These are phyloP conservation scores for Dryobota labecula DNA, from an alignment of 2,888 invertebrate species.

Conservation along the genomic window DNA sequence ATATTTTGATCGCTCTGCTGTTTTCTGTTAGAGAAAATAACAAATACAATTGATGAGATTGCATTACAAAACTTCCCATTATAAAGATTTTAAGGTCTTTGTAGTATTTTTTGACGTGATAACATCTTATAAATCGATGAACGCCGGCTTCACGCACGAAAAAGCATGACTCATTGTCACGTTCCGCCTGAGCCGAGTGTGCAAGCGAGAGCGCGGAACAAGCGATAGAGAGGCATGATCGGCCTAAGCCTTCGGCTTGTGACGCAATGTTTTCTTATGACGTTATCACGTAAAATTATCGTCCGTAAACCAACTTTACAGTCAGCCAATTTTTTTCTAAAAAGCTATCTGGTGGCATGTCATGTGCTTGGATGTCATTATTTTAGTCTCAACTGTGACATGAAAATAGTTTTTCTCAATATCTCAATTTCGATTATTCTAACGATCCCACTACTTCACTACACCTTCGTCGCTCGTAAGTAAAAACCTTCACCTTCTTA, in stretches of 20 bases:
- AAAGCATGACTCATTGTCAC: too few species aligned
- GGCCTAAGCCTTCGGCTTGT: too few species aligned
- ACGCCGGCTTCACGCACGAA: too few species aligned
- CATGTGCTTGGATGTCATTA: not conserved
- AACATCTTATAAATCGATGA: too few species aligned
- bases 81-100: not conserved
- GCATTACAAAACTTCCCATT: not conserved
- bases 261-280: too few species aligned
- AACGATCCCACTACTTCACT: slow-evolving; percentile 11
- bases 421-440: slow-evolving; percentile 18
- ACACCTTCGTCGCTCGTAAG: slow-evolving; percentile 30
- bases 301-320: too few species aligned
- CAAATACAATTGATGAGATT: not conserved
- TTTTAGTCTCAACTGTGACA: not conserved
- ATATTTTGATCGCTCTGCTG: not conserved
- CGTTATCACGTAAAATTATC: too few species aligned
- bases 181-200: too few species aligned
- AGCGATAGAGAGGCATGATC: too few species aligned
- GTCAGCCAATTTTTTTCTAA: too few species aligned
- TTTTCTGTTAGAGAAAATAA: not conserved
- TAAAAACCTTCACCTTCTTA: slow-evolving; percentile 23
- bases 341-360: not conserved
- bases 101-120: too few species aligned
- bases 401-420: not conserved
- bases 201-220: too few species aligned